A percentile compares a stretch with the other conserved stretches of the same genome.
Conservation (phyloP, 2,888 invertebrate species). For the Pristionchus maxplancki region DNA sequence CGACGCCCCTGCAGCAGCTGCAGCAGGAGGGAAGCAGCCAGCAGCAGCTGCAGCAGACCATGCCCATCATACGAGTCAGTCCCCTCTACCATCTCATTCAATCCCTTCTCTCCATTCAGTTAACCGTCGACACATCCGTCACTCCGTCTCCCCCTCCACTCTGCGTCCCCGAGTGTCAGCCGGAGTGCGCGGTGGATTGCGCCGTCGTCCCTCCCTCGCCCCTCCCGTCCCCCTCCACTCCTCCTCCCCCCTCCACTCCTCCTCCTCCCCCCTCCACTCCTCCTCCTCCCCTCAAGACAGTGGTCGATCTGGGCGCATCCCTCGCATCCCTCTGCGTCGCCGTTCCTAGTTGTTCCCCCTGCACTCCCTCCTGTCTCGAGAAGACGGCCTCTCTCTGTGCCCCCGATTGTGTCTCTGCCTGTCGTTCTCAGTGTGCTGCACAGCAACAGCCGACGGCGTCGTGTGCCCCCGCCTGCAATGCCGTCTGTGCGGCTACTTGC, state of each 20-base stretch:
- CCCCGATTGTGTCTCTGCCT: constrained; percentile 34
- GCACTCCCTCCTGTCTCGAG: constrained; percentile 43
- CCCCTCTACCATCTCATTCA: background rate
- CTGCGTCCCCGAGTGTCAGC: background rate
- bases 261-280: background rate
- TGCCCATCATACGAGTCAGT: constrained; percentile 29
- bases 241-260: background rate
- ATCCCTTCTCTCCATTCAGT: background rate
- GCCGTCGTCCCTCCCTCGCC: background rate
- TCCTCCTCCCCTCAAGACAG: background rate
- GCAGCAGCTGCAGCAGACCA: background rate
- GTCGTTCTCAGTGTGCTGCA: background rate
- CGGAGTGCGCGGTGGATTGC: constrained; percentile 23
- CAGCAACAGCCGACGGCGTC: background rate
- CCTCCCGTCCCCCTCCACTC: background rate
- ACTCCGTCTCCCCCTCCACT: background rate
- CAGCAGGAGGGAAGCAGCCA: background rate
- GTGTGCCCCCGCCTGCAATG: constrained; percentile 37
- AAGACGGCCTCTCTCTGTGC: background rate
- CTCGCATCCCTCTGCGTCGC: constrained; percentile 47
- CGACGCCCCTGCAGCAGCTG: constrained; percentile 17
- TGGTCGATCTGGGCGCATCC: constrained; percentile 50
- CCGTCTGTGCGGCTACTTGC: constrained; percentile 39
- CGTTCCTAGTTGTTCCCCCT: constrained; percentile 48
- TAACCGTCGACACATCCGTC: constrained; percentile 36